Evolutionary conservation across 2,113 vertebrate genomes (phyloP), one percentile per base, ranked within the genome.

Genomic region (Noctilio leporinus): DNA sequence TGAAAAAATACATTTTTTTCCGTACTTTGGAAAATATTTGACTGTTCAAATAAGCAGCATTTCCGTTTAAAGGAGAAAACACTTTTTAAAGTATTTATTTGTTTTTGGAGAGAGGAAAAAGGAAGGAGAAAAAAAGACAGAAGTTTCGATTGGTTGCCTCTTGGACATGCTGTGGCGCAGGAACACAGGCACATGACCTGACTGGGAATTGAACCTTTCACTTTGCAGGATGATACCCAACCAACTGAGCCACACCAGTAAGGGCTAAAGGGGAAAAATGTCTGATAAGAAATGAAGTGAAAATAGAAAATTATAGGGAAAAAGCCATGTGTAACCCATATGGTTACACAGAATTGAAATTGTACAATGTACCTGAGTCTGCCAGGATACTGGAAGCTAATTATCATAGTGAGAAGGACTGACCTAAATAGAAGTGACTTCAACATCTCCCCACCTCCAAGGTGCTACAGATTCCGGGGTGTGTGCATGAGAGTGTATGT

Each of bases 371-470:
- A 30, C 28, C 40, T 67, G 20, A 72, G 24, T 72, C 76, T 96
- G 35, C 77, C 59, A 93, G 70, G 33, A 67, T 38, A 62, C 51
- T 86, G 65, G 69, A 93, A 85, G 30, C 59, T 87, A 89, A 95
- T 96, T 89, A 51, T 35, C 40, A 62, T 0, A 1, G 51, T 57
- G 72, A 53, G 73, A 82, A 86, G 24, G 76, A 59, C 33, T 94
- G 83, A 96, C 83, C 76, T 83, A 84, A 89, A 92, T 51, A 80
- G 22, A 35, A 67, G 28, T 26, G 62, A 76, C 28, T 91, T 86
- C 40, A 51, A 6, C 7, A 57, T 57, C 6, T 3, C 4, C 38
- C 33, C n/a, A 62, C 12, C 30, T 49, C 7, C 4, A 45, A 30
- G 17, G 20, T 4, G 45, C 30, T 24, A 16, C 14, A 87, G 51